Evolutionary conservation across 2,797 vertebrate species (phyloP).

Genomic region (Heliangelus exortis): DNA sequence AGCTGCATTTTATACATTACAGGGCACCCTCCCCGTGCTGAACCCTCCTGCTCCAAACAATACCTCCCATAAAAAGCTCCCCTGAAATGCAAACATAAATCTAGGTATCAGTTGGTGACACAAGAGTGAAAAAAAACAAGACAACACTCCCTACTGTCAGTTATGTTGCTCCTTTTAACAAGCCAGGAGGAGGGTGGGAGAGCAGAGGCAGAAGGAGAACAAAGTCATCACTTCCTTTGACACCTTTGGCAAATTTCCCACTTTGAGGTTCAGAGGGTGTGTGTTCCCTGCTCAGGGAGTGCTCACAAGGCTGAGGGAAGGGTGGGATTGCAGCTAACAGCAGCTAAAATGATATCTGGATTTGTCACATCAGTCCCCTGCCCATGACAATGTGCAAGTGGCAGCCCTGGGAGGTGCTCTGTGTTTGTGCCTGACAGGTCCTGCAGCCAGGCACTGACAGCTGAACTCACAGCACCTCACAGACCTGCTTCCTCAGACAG

Average conservation of each 20-base stretch:
- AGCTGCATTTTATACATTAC: neutral
- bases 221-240: neutral
- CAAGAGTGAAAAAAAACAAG: neutral
- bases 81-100: neutral
- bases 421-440: neutral
- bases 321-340: neutral
- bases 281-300: neutral
- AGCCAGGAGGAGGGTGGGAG: accelerated
- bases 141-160: neutral
- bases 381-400: accelerated
- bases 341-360: neutral
- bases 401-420: neutral
- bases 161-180: neutral
- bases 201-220: neutral
- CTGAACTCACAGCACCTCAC: neutral
- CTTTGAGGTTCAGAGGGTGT: neutral
- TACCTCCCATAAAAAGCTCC: neutral
- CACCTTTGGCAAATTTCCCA: neutral
- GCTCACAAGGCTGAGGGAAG: neutral
- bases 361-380: neutral
- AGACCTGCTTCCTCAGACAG: neutral
- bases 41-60: neutral
- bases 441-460: neutral
- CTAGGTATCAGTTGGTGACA: neutral
- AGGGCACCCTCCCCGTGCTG: neutral